phyloP scores from a whole-genome alignment of 2,797 vertebrate genomes.

The Neosilurus mollespiculum region DNA sequence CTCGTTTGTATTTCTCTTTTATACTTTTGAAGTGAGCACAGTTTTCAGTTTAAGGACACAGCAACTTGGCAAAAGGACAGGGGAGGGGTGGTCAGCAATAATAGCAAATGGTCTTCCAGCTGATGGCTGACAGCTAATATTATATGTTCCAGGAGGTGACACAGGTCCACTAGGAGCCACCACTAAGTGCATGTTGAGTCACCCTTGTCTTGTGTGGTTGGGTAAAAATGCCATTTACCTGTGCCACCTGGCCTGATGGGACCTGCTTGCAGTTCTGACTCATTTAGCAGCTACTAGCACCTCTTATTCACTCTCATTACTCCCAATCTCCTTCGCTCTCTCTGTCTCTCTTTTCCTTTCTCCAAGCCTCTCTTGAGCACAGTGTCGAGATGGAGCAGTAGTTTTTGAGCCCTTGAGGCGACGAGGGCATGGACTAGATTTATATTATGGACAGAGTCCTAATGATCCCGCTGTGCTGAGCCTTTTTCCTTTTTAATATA shows the following conservation, averaged over 20 bases:
- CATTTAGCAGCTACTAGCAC: conserved; percentile 54
- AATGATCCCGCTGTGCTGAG: conserved; percentile 59
- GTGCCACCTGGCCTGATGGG: conserved; percentile 54
- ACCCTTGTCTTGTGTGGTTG: conserved; percentile 64
- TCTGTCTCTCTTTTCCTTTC: conserved; percentile 4
- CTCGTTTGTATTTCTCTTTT: not conserved
- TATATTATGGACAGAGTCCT: conserved; percentile 68
- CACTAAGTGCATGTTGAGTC: conserved; percentile 69
- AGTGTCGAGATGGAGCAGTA: conserved; percentile 69
- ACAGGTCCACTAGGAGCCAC: conserved; percentile 55
- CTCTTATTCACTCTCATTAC: conserved; percentile 28
- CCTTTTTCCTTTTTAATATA: conserved; percentile 66
- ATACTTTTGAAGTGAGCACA: conserved; percentile 21
- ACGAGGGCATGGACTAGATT: conserved; percentile 63
- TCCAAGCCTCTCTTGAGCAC: conserved; percentile 40
- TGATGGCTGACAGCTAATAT: conserved; percentile 64
- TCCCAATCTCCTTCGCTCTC: conserved; percentile 32
- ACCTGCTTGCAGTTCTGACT: conserved; percentile 54
- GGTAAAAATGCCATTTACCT: conserved; percentile 67
- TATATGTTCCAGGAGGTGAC: conserved; percentile 62
- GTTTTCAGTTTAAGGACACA: conserved; percentile 16
- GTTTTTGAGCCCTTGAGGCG: conserved; percentile 60
- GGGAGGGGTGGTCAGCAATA: conserved; percentile 5
- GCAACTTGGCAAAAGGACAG: not conserved
- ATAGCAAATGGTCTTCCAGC: conserved; percentile 51